phyloP scores from a whole-genome alignment of 1,140 invertebrate genomes.

The Nymphalis io region DNA sequence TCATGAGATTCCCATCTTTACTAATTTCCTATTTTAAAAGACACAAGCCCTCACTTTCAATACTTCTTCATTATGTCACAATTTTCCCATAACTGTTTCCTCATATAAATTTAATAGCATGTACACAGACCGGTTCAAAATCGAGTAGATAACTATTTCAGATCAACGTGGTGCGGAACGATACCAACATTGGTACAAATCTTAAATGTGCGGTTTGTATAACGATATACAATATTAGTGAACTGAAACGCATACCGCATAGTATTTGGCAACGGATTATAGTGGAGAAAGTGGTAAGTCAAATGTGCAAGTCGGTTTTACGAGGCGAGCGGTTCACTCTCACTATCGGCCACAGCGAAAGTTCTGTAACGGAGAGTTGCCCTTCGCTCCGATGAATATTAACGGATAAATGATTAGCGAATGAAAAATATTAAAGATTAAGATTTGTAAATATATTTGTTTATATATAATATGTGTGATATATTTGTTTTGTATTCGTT shows the following conservation, averaged over 20 bases:
- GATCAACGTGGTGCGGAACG: not conserved
- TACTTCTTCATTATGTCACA: conserved; percentile 2
- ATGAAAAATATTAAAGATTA: too few species aligned
- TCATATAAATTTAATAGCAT: not conserved
- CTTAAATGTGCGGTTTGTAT: not conserved
- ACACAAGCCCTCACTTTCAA: not conserved
- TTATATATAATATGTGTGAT: too few species aligned
- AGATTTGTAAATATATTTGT: too few species aligned
- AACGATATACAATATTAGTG: not conserved
- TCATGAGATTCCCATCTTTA: not conserved
- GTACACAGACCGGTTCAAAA: not conserved
- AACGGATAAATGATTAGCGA: not conserved
- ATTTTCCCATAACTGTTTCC: not conserved
- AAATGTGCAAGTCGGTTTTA: conserved; percentile 13
- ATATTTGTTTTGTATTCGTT: too few species aligned
- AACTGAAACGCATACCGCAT: conserved; percentile 15
- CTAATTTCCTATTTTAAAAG: not conserved
- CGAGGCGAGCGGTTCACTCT: conserved; percentile 11
- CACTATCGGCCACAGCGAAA: conserved; percentile 26
- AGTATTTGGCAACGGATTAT: conserved; percentile 28
- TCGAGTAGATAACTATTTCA: not conserved
- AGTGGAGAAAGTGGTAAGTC: conserved; percentile 41
- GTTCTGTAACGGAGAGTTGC: conserved; percentile 14
- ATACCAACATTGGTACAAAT: too few species aligned
- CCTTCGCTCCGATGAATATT: conserved; percentile 7